Evolutionary conservation across 2,888 invertebrate genomes (phyloP).

Genomic region (Athetis lepigone): DNA sequence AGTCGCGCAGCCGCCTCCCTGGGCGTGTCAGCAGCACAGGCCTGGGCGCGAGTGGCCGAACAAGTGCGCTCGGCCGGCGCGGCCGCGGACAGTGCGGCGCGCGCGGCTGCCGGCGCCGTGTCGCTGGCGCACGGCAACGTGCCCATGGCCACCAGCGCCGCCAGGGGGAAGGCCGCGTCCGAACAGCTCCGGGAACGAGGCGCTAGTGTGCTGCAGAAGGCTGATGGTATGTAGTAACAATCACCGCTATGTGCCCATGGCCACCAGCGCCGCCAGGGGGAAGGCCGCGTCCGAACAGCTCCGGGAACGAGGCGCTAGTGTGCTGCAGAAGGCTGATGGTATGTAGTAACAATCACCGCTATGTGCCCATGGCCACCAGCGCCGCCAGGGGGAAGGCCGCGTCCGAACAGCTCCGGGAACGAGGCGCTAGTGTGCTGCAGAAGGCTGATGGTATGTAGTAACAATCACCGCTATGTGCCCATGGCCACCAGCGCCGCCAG

Average conservation of each 20-base stretch:
- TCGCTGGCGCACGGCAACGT: slow-evolving; percentile 75
- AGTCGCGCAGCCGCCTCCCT: slow-evolving; percentile 94
- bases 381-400: slow-evolving; percentile 88
- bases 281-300: slow-evolving; percentile 89
- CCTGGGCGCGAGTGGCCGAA: slow-evolving; percentile 91
- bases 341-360: no score
- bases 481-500: slow-evolving; percentile 87
- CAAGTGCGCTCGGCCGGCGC: slow-evolving; percentile 90
- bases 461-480: slow-evolving; percentile 77
- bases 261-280: slow-evolving; percentile 88
- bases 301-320: slow-evolving; percentile 86
- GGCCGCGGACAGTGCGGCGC: slow-evolving; percentile 77
- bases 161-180: slow-evolving; percentile 89
- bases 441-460: slow-evolving; percentile 82
- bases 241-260: slow-evolving; percentile 81
- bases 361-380: slow-evolving; percentile 85
- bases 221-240: slow-evolving; percentile 83
- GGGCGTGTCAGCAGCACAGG: slow-evolving; percentile 92
- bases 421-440: slow-evolving; percentile 85
- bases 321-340: slow-evolving; percentile 82
- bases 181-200: slow-evolving; percentile 89
- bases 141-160: slow-evolving; percentile 88
- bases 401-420: slow-evolving; percentile 89
- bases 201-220: slow-evolving; percentile 78
- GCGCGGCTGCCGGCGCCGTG: slow-evolving; percentile 81